A percentile compares a stretch with the other conserved stretches of the same genome.
Conservation (phyloP, 2,888 invertebrate species). For the Fissipunctia ypsillon region DNA sequence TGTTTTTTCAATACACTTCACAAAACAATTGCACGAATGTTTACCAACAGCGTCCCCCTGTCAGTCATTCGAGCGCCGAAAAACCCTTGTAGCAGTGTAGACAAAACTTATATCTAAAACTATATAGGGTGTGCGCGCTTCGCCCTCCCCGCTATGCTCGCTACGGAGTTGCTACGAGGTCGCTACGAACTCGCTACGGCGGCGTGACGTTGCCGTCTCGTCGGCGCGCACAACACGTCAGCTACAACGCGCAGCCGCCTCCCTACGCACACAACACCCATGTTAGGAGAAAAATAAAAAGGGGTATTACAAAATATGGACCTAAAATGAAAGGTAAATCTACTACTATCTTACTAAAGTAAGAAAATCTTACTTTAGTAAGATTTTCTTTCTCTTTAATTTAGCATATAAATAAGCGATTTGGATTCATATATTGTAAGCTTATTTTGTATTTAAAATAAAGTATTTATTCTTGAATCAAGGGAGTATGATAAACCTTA, state of each 20-base stretch:
- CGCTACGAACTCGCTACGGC: conserved; percentile 54
- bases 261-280: conserved; percentile 83
- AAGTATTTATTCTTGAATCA: not conserved
- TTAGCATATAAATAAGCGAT: not conserved
- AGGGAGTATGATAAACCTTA: not conserved
- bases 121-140: conserved; percentile 56
- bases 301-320: conserved; percentile 42
- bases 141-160: conserved; percentile 44
- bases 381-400: not conserved
- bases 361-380: not conserved
- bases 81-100: conserved; percentile 1
- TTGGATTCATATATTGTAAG: not conserved
- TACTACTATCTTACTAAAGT: too few relatives aligned
- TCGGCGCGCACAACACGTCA: conserved; percentile 86
- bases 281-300: conserved; percentile 66
- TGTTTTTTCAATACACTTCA: not conserved
- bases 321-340: conserved; percentile 22
- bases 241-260: conserved; percentile 88
- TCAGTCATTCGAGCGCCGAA: conserved; percentile 1
- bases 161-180: conserved; percentile 42
- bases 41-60: not conserved
- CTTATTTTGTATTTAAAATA: not conserved
- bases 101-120: conserved; percentile 40
- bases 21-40: not conserved
- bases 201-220: conserved; percentile 58